phyloP scores from a whole-genome alignment of 2,113 vertebrate species.

The Sigmodon hispidus region DNA sequence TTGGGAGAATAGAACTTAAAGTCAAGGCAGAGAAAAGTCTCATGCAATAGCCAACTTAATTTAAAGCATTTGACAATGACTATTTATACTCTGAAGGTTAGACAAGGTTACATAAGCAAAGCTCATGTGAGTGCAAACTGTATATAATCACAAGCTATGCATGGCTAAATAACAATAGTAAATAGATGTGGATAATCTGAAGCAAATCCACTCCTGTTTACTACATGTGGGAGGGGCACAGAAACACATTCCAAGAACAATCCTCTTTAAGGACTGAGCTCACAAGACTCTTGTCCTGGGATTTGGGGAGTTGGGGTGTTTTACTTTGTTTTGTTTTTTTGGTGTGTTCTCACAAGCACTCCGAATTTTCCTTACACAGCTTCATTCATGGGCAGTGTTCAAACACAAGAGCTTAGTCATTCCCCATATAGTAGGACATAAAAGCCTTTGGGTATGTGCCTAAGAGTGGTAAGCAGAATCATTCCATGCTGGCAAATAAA shows the following conservation, averaged over 20 bases:
- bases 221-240: background rate
- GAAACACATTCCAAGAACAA: background rate
- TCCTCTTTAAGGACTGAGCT: background rate
- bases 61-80: background rate
- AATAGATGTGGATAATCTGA: background rate
- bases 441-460: background rate
- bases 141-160: background rate
- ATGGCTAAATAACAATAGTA: background rate
- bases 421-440: background rate
- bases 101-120: background rate
- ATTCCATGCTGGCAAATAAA: background rate
- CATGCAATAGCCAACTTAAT: background rate
- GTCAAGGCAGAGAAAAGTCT: background rate
- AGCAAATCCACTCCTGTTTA: background rate
- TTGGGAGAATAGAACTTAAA: background rate
- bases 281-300: background rate
- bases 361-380: background rate
- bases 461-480: background rate
- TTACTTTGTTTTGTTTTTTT: background rate
- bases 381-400: background rate
- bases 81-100: background rate
- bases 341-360: background rate
- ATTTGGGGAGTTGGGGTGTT: too few relatives aligned
- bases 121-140: background rate
- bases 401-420: background rate